These are phyloP conservation scores for Drosophila pruinosa DNA, from an alignment of 1,140 invertebrate species.

Conservation along the genomic window DNA sequence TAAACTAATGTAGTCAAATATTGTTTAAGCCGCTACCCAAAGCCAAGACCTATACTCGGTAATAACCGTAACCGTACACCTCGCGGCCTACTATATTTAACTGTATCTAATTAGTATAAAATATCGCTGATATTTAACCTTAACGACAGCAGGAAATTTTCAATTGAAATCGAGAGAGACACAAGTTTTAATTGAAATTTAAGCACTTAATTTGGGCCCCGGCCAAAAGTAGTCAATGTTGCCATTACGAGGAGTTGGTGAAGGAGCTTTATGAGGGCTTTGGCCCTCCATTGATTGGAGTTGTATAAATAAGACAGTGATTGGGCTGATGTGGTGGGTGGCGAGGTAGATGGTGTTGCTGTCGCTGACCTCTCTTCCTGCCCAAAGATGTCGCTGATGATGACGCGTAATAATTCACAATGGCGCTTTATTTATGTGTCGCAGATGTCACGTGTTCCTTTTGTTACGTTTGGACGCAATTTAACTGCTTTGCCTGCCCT, in stretches of 20 bases:
- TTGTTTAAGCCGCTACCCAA: not conserved
- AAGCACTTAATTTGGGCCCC: conserved; percentile 67
- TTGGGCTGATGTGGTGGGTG: not conserved
- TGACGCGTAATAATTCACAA: conserved; percentile 67
- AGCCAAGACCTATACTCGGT: not conserved
- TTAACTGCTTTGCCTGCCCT: conserved; percentile 35
- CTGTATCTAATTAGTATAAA: conserved; percentile 67
- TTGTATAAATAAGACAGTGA: conserved; percentile 25
- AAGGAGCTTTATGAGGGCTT: conserved; percentile 1
- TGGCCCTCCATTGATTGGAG: conserved; percentile 44
- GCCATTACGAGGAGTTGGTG: not conserved
- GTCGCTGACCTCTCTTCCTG: not conserved
- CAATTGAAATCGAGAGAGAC: conserved; percentile 34
- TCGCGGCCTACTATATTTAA: conserved; percentile 55
- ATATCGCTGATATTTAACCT: conserved; percentile 63
- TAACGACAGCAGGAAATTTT: conserved; percentile 48
- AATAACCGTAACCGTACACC: conserved; percentile 1
- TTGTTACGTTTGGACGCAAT: conserved; percentile 70
- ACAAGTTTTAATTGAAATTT: conserved; percentile 78
- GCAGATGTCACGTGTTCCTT: conserved; percentile 74
- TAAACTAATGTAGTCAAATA: not conserved
- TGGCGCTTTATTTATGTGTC: conserved; percentile 65
- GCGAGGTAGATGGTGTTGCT: not conserved
- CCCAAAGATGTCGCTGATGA: conserved; percentile 32
- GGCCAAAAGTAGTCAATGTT: conserved; percentile 18